Base-by-base conservation (phyloP, 1,140 invertebrate genomes). In the Zaprionus nigranus region DNA sequence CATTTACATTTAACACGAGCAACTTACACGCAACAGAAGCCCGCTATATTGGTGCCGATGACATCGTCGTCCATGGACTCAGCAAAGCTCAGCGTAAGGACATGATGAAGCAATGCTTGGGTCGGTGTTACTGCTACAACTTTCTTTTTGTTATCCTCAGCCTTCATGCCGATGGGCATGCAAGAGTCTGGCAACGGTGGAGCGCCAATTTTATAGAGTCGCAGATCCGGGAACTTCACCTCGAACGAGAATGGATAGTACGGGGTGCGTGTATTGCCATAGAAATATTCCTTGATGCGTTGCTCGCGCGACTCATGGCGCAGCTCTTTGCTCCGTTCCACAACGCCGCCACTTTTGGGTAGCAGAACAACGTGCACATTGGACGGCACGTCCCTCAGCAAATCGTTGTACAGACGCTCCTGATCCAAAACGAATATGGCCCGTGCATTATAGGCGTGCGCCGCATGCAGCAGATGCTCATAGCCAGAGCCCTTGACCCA, bases 381-480 rank as follows among this genome's bases (percentile, higher is more conserved):
- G 36, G 95, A 95, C 0, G 98, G 98, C 94, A 99, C 96, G 93
- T 99, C 98, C 66, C 97, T 94, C 36, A 97, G 96, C 38, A 99
- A 93, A 93, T 99, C 98, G 93, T 97, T 99, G 91, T 98, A 99
- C 1, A 99, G 92, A 85, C 98, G 95, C 93, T 99, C 98, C 93
- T 99, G 98, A 93, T 99, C 99, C 57, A 99, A 92, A 0, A 99
- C 99, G 71, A 99, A 94, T 82, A 99, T 98, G 0, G 98, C 96
- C 92, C 99, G 98, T 2, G 99, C 98, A 94, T 99, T 97, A 93
- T 99, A 99, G 6, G 97, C 97, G 88, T 97, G 96, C 1, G 98
- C 97, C 5, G 97, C 96, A 86, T 99, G 97, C 11, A 96, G 95
- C 12, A 98, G 91, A 51, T 96, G 94, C 85, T 96, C 96, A 90